A percentile compares a stretch with the other conserved stretches of the same genome.
phyloP scores from a whole-genome alignment of 2,113 vertebrate genomes.

The Sander vitreus region DNA sequence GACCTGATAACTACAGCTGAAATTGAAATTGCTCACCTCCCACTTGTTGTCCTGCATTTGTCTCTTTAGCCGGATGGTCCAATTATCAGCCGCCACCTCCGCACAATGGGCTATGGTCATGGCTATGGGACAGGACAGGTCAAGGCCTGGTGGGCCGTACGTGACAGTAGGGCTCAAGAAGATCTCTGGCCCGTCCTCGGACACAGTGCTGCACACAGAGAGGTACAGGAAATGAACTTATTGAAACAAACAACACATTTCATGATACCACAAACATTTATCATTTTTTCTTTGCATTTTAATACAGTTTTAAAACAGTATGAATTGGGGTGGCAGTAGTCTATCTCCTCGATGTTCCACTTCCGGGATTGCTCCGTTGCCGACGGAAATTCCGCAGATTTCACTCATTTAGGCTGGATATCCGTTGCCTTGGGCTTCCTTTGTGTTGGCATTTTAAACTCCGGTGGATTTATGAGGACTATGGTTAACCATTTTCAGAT shows the following conservation, averaged over 20 bases:
- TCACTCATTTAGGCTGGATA: too few species aligned
- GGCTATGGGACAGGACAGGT: slow-evolving; percentile 88
- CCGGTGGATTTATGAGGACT: too few species aligned
- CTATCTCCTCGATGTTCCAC: too few species aligned
- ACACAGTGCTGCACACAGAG: slow-evolving; percentile 81
- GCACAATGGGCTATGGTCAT: slow-evolving; percentile 93
- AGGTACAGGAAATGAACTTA: not conserved
- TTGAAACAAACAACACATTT: slow-evolving; percentile 11
- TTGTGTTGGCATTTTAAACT: too few species aligned
- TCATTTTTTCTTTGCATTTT: too few species aligned
- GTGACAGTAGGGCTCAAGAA: slow-evolving; percentile 92
- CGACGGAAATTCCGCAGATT: too few species aligned
- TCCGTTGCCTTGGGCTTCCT: too few species aligned
- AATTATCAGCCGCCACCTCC: slow-evolving; percentile 87
- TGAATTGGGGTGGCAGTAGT: too few species aligned
- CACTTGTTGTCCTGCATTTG: slow-evolving; percentile 89
- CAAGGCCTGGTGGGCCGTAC: slow-evolving; percentile 90
- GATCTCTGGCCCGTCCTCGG: slow-evolving; percentile 88
- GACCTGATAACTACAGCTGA: slow-evolving; percentile 4
- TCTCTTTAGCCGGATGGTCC: slow-evolving; percentile 90
- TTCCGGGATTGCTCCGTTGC: too few species aligned
- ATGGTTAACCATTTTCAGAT: too few species aligned
- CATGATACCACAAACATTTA: not conserved
- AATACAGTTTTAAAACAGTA: too few species aligned
- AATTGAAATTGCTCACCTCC: slow-evolving; percentile 86